Evolutionary conservation across 2,888 invertebrate species (phyloP), one percentile per base, ranked within the genome.

Genomic region (Rhagophthalmus giganteus): DNA sequence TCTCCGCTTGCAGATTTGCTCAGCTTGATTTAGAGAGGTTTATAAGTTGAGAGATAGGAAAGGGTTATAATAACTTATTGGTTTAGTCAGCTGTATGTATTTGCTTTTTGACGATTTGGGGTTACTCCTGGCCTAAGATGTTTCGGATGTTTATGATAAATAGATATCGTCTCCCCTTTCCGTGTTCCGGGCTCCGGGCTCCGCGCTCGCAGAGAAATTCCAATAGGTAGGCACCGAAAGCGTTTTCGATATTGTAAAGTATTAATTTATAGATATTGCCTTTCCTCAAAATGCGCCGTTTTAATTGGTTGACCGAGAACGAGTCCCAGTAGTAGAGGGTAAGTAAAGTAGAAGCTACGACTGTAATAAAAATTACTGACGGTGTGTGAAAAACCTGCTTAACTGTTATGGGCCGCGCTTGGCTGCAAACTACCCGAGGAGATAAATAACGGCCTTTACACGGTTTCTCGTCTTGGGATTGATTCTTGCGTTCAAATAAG

Each of bases 251-350:
- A 33, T 11, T 40, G 31, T 15, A 14, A 13, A 39, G 33, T 47
- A 54, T 54, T 54, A 54, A 74, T 74, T 74, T 73, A 73, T 72
- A 68, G 70, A 69, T 71, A 72, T 70, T 66, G 68, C 67, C 64
- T 67, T 69, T 69, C 66, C 66, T 68, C 68, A 69, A 73, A 72
- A 71, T 68, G 69, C 65, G 61, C 65, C 62, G 65, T 62, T 69
- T 69, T 74, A 73, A 73, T 73, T 73, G 73, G 66, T 68, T 70
- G 69, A 66, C 66, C 68, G 69, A 70, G 69, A 73, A 73, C 71
- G 70, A 69, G 70, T 71, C 71, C 70, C 71, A 55, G 62, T 62
- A 64, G 69, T 54, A 53, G 59, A 62, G 61, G 64, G 64, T 58
- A n/a, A n/a, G n/a, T n/a, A 56, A 66, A 67, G 60, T 54, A 60